Evolutionary conservation across 1,140 invertebrate species (phyloP), one percentile per base, ranked within the genome.

Genomic region (Microplitis mediator): DNA sequence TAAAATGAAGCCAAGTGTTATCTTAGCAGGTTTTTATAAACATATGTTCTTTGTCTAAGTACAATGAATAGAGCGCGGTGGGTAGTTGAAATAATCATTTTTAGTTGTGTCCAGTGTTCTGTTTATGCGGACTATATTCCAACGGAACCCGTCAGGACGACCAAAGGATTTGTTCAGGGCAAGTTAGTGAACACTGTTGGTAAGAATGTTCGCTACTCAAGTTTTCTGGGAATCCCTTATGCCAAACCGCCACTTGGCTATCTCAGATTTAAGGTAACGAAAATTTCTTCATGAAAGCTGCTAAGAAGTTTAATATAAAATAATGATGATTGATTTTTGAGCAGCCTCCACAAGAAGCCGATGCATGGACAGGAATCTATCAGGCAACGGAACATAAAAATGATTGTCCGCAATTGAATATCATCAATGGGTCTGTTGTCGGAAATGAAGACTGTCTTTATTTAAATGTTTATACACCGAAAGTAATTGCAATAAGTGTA

Each of bases 381-480:
- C 13, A 71, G 4, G 67, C 78, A 0, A 63, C 69, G 5, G 1
- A 51, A 14, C 75, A 78, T n/a, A 77, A 71, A 63, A 74, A 9
- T 16, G 13, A 52, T 14, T 83, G 81, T 32, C 56, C 75, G 4
- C 77, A 79, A 60, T 6, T 4, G 23, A 61, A 50, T 62, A 9
- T 9, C 32, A 23, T 5, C 5, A 45, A 6, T 45, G 39, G 39
- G 6, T 2, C 13, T 8, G 64, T 71, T 5, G 31, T 45, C 1
- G 88, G 88, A 11, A 77, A 84, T 23, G 92, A 93, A 81, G 90
- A 94, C 78, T 93, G 92, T 76, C 82, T 94, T 0, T 89, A 89
- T 69, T 77, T 94, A 2, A 92, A 92, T 68, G 89, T 94, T 3
- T 91, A 90, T 75, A 88, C 87, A 9, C 91, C 91, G 0, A 70